A percentile compares a stretch with the other conserved stretches of the same genome.
Evolutionary conservation across 1,140 invertebrate species (phyloP).

Genomic region (Lasioglossum albipes): DNA sequence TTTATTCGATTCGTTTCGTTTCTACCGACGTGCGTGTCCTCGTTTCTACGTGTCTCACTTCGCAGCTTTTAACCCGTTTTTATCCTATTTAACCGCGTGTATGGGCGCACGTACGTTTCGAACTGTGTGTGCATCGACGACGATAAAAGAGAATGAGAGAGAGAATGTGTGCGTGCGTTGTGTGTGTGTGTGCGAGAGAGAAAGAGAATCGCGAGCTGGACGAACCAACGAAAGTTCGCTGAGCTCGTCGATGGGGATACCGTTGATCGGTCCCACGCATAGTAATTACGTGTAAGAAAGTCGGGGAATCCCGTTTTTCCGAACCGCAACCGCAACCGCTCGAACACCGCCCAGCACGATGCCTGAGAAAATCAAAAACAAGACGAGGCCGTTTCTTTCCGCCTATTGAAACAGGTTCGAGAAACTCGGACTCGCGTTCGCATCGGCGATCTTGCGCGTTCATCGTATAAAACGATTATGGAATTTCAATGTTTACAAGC

Average conservation of each 20-base stretch:
- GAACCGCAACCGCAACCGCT: neutral
- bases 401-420: too few species aligned
- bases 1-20: constrained; percentile 40
- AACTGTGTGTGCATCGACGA: neutral
- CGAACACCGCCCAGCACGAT: neutral
- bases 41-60: constrained; percentile 1
- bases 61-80: constrained; percentile 13
- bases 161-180: too few species aligned
- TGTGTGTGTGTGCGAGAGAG: too few species aligned
- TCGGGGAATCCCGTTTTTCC: constrained; percentile 9
- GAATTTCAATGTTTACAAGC: too few species aligned
- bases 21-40: neutral
- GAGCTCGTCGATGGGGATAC: constrained; percentile 12
- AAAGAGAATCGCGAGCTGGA: neutral
- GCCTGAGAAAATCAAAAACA: too few species aligned
- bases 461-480: too few species aligned
- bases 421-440: too few species aligned
- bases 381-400: too few species aligned
- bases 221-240: neutral
- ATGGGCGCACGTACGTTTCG: constrained; percentile 4
- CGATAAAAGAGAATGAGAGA: too few species aligned
- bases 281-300: constrained; percentile 24
- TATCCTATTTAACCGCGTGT: constrained; percentile 10
- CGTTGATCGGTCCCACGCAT: constrained; percentile 41
- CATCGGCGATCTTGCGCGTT: too few species aligned